Base-by-base conservation (phyloP, 2,888 invertebrate species). In the Poecilobothrus nobilitatus region DNA sequence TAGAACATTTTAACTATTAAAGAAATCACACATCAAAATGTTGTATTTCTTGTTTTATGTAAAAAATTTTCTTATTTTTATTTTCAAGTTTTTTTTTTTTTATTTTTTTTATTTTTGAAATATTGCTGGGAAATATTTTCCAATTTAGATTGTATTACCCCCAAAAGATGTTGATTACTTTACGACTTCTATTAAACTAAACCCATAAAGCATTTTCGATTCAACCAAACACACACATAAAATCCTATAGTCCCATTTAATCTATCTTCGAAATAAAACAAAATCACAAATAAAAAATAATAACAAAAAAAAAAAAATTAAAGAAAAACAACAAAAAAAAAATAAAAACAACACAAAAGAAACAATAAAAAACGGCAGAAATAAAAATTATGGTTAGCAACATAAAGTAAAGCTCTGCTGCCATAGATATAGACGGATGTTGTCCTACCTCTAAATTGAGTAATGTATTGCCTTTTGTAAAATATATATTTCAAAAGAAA, bases 141-240 rank as follows among this genome's bases (percentile, higher is more conserved):
- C 69, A 69, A 68, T 71, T 70, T 68, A 65, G 20, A 70, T 53
- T 21, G 71, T 71, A 73, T 67, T 70, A 70, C 70, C 71, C 71
- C 73, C 73, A 73, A 74, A 74, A 73, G 82, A 82, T 82, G 82
- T 82, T 82, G 81, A 82, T 81, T 81, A 81, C 82, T 82, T 82
- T 82, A 82, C 82, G 82, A 82, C 82, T 82, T 81, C 81, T 81
- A 81, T 81, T 81, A 80, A 82, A 82, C 82, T 82, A 81, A 82
- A 82, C 79, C 82, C 81, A 82, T 82, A 82, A 82, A 82, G 81
- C 80, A 82, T 81, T 27, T 27, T 81, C 82, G 80, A 82, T 81
- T 81, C 81, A 77, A 76, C 78, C 80, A 79, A 79, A 80, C 82
- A 80, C 82, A 80, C 82, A 81, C 80, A 80, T 80, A 80, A 80